A percentile compares a stretch with the other conserved stretches of the same genome.
These are phyloP conservation scores for Paelopatides confundens DNA, from an alignment of 53 echinoderm and acorn worm species.

Conservation along the genomic window DNA sequence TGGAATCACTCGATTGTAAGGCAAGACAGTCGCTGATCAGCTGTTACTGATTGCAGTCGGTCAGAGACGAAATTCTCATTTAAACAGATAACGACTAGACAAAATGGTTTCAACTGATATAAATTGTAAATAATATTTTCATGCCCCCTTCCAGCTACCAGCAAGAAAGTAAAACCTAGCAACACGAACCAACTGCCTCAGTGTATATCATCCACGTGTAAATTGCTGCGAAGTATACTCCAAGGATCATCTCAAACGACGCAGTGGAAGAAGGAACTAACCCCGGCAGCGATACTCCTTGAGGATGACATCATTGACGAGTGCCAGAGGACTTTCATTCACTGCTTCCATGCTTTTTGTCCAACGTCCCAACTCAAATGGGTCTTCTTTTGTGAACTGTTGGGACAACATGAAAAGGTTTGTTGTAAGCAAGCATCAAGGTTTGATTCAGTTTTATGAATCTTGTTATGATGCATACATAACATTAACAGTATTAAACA, in stretches of 20 bases:
- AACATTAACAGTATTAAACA: no score
- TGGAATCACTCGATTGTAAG: no score
- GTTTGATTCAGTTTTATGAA: no score
- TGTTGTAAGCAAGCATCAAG: no score
- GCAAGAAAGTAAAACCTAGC: slow-evolving; percentile 49
- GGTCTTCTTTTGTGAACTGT: slow-evolving; percentile 89
- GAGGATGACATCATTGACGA: slow-evolving; percentile 77
- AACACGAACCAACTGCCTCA: slow-evolving; percentile 82
- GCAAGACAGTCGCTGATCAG: no score
- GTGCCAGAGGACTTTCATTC: slow-evolving; percentile 93
- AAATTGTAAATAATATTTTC: no score
- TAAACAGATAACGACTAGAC: not conserved
- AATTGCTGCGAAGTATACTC: slow-evolving; percentile 84
- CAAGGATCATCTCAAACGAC: slow-evolving; percentile 30
- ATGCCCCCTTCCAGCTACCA: slow-evolving; percentile 29
- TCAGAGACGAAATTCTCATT: no score
- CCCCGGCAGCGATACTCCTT: slow-evolving; percentile 46
- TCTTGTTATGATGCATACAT: no score
- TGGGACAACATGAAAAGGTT: slow-evolving; percentile 57
- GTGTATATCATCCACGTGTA: slow-evolving; percentile 88
- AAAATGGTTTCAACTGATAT: no score
- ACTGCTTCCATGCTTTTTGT: slow-evolving; percentile 98
- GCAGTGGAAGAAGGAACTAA: slow-evolving; percentile 28
- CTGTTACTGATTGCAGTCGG: no score
- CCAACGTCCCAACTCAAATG: slow-evolving; percentile 97